A percentile compares a stretch with the other conserved stretches of the same genome.
phyloP scores from a whole-genome alignment of 2,888 invertebrate genomes.

The Leucophenga maculata region DNA sequence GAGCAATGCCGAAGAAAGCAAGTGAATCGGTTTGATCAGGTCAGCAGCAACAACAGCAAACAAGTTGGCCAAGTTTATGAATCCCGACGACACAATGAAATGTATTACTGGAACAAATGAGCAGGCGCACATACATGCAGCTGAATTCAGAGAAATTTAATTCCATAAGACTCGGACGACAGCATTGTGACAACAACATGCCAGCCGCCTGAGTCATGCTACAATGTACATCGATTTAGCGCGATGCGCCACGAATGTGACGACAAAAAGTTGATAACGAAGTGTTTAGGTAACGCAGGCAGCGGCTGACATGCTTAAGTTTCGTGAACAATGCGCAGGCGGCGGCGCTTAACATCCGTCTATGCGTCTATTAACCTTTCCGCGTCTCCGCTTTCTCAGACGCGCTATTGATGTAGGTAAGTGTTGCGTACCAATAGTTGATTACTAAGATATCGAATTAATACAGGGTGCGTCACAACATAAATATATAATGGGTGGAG shows the following conservation, averaged over 20 bases:
- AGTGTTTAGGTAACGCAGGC: no score
- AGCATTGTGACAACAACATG: neutral
- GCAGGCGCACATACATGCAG: neutral
- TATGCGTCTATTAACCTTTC: neutral
- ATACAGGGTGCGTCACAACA: no score
- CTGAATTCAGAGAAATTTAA: neutral
- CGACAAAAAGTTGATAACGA: no score
- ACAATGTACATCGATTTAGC: neutral
- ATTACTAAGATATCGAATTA: no score
- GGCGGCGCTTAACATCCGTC: no score
- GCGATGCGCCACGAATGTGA: neutral
- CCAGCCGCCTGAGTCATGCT: neutral
- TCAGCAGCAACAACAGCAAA: conserved; percentile 26
- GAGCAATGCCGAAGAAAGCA: no score
- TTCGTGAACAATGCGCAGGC: no score
- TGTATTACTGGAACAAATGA: neutral
- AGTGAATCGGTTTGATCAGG: no score
- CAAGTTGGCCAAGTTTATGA: conserved; percentile 30
- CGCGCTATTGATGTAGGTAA: conserved; percentile 30
- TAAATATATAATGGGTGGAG: no score
- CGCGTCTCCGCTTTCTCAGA: neutral
- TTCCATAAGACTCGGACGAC: neutral
- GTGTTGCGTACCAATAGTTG: neutral
- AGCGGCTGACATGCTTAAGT: no score
- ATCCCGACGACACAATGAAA: neutral